These are phyloP conservation scores for Aix galericulata DNA, from an alignment of 2,113 vertebrate species.

Conservation along the genomic window DNA sequence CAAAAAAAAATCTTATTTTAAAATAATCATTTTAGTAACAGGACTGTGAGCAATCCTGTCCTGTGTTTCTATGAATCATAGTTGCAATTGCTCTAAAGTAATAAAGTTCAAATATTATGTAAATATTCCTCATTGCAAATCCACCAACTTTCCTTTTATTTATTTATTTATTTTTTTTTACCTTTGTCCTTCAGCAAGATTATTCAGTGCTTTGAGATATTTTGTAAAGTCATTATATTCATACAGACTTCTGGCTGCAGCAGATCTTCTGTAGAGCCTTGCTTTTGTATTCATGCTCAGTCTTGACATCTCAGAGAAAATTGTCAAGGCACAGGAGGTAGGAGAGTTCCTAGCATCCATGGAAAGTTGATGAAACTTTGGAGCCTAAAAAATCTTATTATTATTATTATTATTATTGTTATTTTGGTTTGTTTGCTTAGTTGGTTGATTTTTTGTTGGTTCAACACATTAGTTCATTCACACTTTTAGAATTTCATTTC, in stretches of 20 bases:
- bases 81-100: constrained; percentile 9
- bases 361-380: neutral
- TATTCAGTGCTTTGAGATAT: constrained; percentile 13
- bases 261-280: neutral
- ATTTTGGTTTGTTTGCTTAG: neutral
- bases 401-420: neutral
- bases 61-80: neutral
- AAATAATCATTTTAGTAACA: neutral
- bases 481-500: neutral
- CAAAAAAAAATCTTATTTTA: neutral
- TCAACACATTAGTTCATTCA: neutral
- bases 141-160: neutral
- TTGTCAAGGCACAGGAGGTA: neutral
- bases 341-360: neutral
- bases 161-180: neutral
- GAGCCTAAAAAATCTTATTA: neutral
- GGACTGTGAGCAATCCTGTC: neutral
- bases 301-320: constrained; percentile 15
- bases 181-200: constrained; percentile 4
- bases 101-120: neutral
- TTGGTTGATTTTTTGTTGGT: neutral
- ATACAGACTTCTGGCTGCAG: neutral
- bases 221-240: neutral
- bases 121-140: constrained; percentile 18
- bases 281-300: neutral